Evolutionary conservation across 2,888 invertebrate species (phyloP).

Genomic region (Cryptus armator): DNA sequence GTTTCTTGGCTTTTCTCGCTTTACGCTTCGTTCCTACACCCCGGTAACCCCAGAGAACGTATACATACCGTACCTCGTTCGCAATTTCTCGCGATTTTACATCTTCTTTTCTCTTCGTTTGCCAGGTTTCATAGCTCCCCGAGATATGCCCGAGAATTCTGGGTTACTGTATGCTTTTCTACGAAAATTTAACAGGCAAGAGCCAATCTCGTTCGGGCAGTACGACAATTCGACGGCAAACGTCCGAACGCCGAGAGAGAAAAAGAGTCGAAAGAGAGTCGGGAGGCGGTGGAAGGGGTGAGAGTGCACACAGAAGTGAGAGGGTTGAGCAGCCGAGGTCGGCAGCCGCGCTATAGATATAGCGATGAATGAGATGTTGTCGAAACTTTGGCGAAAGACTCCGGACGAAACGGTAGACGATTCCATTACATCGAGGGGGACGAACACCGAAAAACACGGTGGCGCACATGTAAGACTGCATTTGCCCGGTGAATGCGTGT

Average conservation of each 20-base stretch:
- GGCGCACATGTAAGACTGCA: constrained; percentile 52
- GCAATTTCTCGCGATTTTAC: constrained; percentile 16
- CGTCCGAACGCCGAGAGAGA: constrained; percentile 41
- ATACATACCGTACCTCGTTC: constrained; percentile 10
- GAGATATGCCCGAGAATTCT: neutral
- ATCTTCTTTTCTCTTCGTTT: neutral
- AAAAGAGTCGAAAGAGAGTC: neutral
- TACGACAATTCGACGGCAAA: constrained; percentile 61
- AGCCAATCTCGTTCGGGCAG: constrained; percentile 63
- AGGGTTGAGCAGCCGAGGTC: constrained; percentile 33
- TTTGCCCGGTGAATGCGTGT: constrained; percentile 38
- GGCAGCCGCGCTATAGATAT: constrained; percentile 36
- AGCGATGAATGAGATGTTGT: constrained; percentile 51
- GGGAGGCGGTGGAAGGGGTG: neutral
- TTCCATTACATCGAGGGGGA: constrained; percentile 56
- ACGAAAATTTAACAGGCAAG: constrained; percentile 55
- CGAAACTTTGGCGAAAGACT: constrained; percentile 62
- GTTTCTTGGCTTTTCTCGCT: constrained; percentile 36
- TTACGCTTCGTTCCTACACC: neutral
- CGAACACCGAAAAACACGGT: constrained; percentile 32
- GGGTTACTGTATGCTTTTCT: constrained; percentile 27
- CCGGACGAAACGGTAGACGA: constrained; percentile 57
- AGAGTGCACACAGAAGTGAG: neutral
- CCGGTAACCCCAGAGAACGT: constrained; percentile 9
- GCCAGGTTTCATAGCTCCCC: neutral